Evolutionary conservation across 2,888 invertebrate genomes (phyloP), one percentile per base, ranked within the genome.

Genomic region (Emmelina monodactyla): DNA sequence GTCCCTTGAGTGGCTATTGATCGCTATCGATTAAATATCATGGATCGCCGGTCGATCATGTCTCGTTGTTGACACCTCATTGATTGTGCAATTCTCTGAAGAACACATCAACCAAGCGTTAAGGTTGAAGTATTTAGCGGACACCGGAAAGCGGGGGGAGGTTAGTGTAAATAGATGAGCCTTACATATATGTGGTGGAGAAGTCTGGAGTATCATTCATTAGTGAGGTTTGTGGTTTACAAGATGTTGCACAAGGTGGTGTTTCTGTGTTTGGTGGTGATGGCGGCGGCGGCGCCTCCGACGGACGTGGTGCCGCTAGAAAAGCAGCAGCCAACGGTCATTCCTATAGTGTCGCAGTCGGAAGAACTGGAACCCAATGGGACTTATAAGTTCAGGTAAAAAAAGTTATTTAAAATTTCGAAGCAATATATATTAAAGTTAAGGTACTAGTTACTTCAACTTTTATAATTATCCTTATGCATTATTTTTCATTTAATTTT

Each of bases 51-150:
- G 55, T 58, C 29, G 57, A 66, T 66, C 56, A 59, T 72, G 54
- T 62, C 56, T 65, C 53, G 63, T 71, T 66, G 66, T 73, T 75
- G 72, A 71, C 75, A 75, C 64, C 62, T 69, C 58, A n/a, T n/a
- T n/a, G 56, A 63, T 79, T 79, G 69, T 72, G 78, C 69, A 79
- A 78, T 75, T 72, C 71, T 67, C 51, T 58, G 60, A 71, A 68
- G 71, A 75, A 72, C 62, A 70, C 61, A 67, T 67, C 69, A 61
- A 64, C 59, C 63, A 64, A 62, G 58, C 60, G 73, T 56, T 78
- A 79, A 79, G 79, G 78, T 73, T 79, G 76, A 78, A 78, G 63
- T 68, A 69, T 71, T 79, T 79, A 79, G 79, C 79, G 63, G 58
- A 53, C 57, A 59, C 62, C 64, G 66, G 64, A 63, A 64, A 57